Evolutionary conservation across 2,113 vertebrate genomes (phyloP), one percentile per base, ranked within the genome.

Genomic region (Scortum barcoo): DNA sequence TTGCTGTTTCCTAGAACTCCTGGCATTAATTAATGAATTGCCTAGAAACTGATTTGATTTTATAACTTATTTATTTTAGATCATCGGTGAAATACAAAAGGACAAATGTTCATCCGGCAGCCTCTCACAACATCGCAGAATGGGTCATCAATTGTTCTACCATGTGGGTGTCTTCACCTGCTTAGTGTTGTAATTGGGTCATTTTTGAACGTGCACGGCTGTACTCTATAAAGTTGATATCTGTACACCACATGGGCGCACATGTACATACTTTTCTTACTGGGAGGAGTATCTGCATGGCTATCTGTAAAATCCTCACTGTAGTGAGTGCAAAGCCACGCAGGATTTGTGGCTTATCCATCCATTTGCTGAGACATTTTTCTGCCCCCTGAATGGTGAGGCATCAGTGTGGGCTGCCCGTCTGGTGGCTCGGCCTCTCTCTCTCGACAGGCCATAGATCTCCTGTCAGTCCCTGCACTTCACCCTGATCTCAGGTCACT

Each of bases 371-470:
- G 60, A 83, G 71, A 46, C 72, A 28, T 73, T 62, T 61, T 14
- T 3, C 58, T 26, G n/a, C 38, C 54, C 24, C 61, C 17, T 4
- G 33, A 63, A 60, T 9, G 48, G 28, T 74, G n/a, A 74, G 28
- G 71, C 48, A 1, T 73, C 61, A 26, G 38, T 56, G 58, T 58
- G 22, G 67, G 6, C 56, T 30, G 50, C 63, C 42, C 42, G 36
- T 61, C 38, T n/a, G 36, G 74, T 78, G 61, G 42, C 19, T 83
- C 22, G 24, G 62, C 40, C 82, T 76, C 68, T 30, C 40, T 36
- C 33, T 36, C n/a, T n/a, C 20, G 63, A 69, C 76, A 75, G 42
- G 57, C 14, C 71, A 93, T 93, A 86, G 92, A 94, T 92, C 77
- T 71, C 22, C 80, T 71, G 72, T 92, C 88, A 77, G 20, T 87